These are phyloP conservation scores for Danaus melanippus DNA, from an alignment of 1,140 invertebrate species.

Conservation along the genomic window DNA sequence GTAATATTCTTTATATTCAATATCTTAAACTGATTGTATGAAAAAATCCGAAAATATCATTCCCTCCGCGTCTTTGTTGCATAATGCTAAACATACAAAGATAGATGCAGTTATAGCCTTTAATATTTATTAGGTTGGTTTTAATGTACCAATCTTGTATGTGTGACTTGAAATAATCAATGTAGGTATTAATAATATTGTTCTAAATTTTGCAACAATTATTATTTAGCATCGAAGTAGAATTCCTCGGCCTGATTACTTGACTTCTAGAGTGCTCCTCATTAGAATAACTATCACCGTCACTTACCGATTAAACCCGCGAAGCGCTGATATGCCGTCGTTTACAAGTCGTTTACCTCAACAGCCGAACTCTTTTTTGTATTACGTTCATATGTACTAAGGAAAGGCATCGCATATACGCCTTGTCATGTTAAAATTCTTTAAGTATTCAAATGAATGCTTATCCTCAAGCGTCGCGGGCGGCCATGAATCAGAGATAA, in stretches of 20 bases:
- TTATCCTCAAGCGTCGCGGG: slow-evolving; percentile 40
- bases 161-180: too few relatives aligned
- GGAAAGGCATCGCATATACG: slow-evolving; percentile 29
- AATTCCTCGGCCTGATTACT: slow-evolving; percentile 59
- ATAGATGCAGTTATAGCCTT: too few relatives aligned
- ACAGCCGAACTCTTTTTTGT: slow-evolving; percentile 20
- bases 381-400: slow-evolving; percentile 36
- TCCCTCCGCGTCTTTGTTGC: background rate
- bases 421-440: slow-evolving; percentile 40
- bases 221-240: slow-evolving; percentile 19
- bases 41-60: slow-evolving; percentile 4
- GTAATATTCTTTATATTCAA: slow-evolving; percentile 22
- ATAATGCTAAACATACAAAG: too few relatives aligned
- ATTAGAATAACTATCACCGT: slow-evolving; percentile 69
- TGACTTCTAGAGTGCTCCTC: slow-evolving; percentile 48
- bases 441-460: slow-evolving; percentile 47
- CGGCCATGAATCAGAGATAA: slow-evolving; percentile 22
- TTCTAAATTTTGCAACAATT: slow-evolving; percentile 9
- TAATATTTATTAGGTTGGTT: too few relatives aligned
- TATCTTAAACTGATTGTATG: background rate
- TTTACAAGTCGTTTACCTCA: slow-evolving; percentile 67
- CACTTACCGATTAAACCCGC: slow-evolving; percentile 62
- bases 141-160: too few relatives aligned
- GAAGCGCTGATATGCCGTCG: slow-evolving; percentile 46
- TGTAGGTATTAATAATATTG: too few relatives aligned